Percentiles rank a stretch among this genome's conserved stretches.
Evolutionary conservation across 2,113 vertebrate species (phyloP).

Genomic region (Ariopsis seemanni): DNA sequence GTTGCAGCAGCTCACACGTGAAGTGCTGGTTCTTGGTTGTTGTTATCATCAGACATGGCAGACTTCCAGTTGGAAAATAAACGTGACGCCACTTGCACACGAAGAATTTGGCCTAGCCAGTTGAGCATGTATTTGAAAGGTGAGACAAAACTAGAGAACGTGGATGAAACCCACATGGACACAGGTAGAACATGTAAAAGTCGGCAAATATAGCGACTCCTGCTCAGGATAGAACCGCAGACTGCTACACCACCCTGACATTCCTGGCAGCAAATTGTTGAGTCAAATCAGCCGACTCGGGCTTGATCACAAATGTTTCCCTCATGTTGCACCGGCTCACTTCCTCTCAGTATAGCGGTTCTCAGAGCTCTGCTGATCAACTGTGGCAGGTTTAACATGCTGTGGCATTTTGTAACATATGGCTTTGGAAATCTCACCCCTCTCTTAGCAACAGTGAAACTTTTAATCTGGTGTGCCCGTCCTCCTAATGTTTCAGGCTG

Average conservation of each 20-base stretch:
- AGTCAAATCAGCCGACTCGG: constrained; percentile 18
- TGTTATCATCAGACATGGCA: too few species aligned
- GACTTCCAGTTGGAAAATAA: too few species aligned
- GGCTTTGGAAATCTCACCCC: constrained; percentile 49
- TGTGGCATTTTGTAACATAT: constrained; percentile 66
- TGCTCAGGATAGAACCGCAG: neutral
- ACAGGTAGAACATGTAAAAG: neutral
- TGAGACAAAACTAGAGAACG: neutral
- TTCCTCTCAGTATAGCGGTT: constrained; percentile 16
- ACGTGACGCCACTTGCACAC: too few species aligned
- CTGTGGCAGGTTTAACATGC: constrained; percentile 59
- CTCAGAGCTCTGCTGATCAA: constrained; percentile 38
- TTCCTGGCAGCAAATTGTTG: constrained; percentile 24
- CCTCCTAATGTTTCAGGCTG: constrained; percentile 45
- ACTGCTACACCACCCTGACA: constrained; percentile 3
- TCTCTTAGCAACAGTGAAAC: constrained; percentile 55
- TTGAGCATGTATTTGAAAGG: neutral
- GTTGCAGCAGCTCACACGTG: too few species aligned
- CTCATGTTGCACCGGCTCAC: constrained; percentile 33
- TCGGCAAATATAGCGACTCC: neutral
- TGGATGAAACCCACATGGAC: neutral
- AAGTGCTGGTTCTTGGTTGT: too few species aligned
- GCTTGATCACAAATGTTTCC: constrained; percentile 40
- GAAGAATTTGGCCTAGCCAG: neutral
- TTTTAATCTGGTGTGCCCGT: constrained; percentile 45